A percentile compares a stretch with the other conserved stretches of the same genome.
Evolutionary conservation across 2,797 vertebrate species (phyloP).

Genomic region (Arnoldichthys spilopterus): DNA sequence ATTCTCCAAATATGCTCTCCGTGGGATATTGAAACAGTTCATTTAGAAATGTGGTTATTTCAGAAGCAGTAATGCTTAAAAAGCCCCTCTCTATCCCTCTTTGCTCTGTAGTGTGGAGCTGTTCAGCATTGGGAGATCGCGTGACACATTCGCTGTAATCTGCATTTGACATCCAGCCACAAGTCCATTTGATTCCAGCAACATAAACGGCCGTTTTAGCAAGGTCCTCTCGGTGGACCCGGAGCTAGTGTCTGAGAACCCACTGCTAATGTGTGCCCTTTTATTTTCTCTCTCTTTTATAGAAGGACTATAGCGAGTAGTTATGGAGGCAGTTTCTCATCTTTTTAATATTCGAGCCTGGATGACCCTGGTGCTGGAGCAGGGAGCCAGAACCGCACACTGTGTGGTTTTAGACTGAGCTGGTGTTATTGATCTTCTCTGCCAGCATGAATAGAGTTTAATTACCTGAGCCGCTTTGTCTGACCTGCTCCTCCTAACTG

Average conservation of each 20-base stretch:
- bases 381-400: conserved; percentile 28
- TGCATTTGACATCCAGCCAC: conserved; percentile 48
- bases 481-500: conserved; percentile 56
- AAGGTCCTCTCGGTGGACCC: conserved; percentile 7
- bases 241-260: not conserved
- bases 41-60: not conserved
- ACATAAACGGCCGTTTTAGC: conserved; percentile 24
- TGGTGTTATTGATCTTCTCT: conserved; percentile 61
- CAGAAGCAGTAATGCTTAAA: not conserved
- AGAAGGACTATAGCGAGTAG: conserved; percentile 20
- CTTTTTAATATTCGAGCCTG: conserved; percentile 46
- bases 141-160: conserved; percentile 48
- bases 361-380: conserved; percentile 33
- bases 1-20: too few relatives aligned
- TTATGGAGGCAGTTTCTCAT: conserved; percentile 43
- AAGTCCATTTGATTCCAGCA: conserved; percentile 5
- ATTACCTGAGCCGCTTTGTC: conserved; percentile 62
- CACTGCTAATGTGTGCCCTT: conserved; percentile 9
- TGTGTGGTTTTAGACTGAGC: conserved; percentile 49
- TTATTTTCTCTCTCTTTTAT: conserved; percentile 5
- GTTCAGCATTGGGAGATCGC: conserved; percentile 35
- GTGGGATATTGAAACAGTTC: too few relatives aligned
- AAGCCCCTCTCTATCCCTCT: conserved; percentile 18
- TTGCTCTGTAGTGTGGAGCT: conserved; percentile 42
- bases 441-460: conserved; percentile 62